Evolutionary conservation across 2,888 invertebrate genomes (phyloP).

Genomic region (Ashinkailepas kermadecensis): DNA sequence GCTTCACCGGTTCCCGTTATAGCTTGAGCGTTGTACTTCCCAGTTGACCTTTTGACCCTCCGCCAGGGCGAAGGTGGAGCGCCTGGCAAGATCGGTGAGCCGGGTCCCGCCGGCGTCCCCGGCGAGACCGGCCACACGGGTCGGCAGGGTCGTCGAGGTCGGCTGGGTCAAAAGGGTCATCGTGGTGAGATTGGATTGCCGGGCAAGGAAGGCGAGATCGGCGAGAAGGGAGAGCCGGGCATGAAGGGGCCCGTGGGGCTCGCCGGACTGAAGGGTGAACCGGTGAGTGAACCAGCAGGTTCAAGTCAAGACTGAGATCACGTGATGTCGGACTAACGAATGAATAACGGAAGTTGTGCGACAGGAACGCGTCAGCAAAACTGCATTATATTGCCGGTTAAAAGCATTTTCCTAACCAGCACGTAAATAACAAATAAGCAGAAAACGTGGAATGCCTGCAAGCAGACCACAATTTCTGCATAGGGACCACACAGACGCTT

Average conservation of each 20-base stretch:
- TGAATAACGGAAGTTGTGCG: no score
- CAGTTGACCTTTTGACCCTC: neutral
- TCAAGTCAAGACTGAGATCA: no score
- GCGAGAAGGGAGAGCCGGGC: constrained; percentile 58
- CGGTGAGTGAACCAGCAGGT: constrained; percentile 43
- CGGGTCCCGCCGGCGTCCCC: constrained; percentile 47
- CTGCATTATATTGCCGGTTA: no score
- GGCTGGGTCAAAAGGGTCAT: constrained; percentile 65
- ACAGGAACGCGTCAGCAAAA: no score
- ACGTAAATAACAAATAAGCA: no score
- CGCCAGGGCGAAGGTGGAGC: constrained; percentile 61
- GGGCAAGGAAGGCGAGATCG: constrained; percentile 64
- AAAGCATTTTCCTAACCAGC: no score
- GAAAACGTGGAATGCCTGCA: no score
- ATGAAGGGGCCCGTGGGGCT: constrained; percentile 49
- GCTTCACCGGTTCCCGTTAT: no score
- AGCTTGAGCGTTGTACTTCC: no score
- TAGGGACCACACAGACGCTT: no score
- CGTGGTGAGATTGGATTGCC: constrained; percentile 63
- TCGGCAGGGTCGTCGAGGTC: constrained; percentile 62
- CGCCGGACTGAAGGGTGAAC: constrained; percentile 38
- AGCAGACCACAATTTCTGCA: no score
- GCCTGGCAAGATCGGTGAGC: constrained; percentile 56
- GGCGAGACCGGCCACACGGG: constrained; percentile 47
- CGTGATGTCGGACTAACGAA: no score